Conservation (phyloP, 2,113 vertebrate genomes). For the Rattus norvegicus region DNA sequence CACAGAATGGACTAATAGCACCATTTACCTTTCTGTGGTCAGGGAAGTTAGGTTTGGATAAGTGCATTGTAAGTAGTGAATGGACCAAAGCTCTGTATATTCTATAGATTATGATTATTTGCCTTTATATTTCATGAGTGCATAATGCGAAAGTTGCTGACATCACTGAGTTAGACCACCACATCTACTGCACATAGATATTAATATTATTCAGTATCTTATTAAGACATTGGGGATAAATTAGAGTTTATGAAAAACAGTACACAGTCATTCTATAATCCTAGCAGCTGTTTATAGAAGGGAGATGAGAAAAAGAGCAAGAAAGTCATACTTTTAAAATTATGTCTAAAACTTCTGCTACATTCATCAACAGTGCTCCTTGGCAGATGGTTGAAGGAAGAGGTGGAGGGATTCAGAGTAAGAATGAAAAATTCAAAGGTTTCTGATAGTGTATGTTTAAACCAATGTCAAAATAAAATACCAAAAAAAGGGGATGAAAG, state of each 20-base stretch:
- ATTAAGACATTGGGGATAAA: not conserved
- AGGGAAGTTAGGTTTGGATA: not conserved
- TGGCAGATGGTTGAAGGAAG: not conserved
- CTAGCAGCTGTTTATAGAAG: not conserved
- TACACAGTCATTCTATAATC: too few species aligned
- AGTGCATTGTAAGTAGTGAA: not conserved
- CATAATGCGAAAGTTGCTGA: not conserved
- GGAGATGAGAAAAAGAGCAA: not conserved
- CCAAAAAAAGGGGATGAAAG: not conserved
- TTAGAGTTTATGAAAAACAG: not conserved
- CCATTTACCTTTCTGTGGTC: not conserved
- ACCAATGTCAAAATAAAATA: not conserved
- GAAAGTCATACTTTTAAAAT: not conserved
- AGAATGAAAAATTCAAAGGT: not conserved
- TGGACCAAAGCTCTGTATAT: not conserved
- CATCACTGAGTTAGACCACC: not conserved
- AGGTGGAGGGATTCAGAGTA: not conserved
- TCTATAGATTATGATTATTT: not conserved
- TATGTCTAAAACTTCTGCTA: not conserved
- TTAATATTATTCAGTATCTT: not conserved
- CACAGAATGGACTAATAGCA: too few species aligned
- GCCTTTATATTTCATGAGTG: not conserved
- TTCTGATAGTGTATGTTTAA: not conserved
- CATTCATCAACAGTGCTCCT: not conserved
- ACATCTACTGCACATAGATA: not conserved